Evolutionary conservation across 1,140 invertebrate genomes (phyloP).

Genomic region (Drosophila truncata): DNA sequence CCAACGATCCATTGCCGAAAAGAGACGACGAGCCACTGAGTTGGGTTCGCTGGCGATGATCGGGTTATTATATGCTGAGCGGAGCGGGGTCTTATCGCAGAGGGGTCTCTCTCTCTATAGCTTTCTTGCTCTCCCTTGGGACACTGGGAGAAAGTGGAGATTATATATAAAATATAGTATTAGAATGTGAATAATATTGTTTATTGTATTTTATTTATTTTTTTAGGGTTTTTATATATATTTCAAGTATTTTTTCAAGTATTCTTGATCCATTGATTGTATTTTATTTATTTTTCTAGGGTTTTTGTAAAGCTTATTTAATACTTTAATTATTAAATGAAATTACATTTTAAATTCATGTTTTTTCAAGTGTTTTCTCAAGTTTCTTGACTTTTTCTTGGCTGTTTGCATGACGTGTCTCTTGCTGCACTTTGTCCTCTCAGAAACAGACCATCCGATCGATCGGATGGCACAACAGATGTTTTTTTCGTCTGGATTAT

Average conservation of each 20-base stretch:
- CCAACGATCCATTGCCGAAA: constrained; percentile 86
- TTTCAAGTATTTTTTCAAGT: background rate
- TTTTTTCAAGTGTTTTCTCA: background rate
- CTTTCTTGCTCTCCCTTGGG: background rate
- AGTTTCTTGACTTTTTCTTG: background rate
- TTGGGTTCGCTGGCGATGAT: background rate
- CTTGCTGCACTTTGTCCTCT: constrained; percentile 11
- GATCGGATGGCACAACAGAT: constrained; percentile 35
- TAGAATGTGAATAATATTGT: too few relatives aligned
- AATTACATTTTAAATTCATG: background rate
- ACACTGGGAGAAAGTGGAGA: background rate
- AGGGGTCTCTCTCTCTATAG: background rate
- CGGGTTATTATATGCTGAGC: constrained; percentile 30
- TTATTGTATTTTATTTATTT: too few relatives aligned
- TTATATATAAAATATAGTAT: too few relatives aligned
- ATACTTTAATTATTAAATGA: too few relatives aligned
- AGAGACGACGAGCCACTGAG: constrained; percentile 26
- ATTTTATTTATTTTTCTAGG: background rate
- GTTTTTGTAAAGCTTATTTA: background rate
- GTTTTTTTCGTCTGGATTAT: constrained; percentile 16
- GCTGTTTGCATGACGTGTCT: constrained; percentile 27
- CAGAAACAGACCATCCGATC: constrained; percentile 38
- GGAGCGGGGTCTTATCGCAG: constrained; percentile 1
- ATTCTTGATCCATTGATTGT: too few relatives aligned
- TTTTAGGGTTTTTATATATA: too few relatives aligned